phyloP scores from a whole-genome alignment of 1,140 invertebrate species.

The Aphaenogaster ashmeadi region DNA sequence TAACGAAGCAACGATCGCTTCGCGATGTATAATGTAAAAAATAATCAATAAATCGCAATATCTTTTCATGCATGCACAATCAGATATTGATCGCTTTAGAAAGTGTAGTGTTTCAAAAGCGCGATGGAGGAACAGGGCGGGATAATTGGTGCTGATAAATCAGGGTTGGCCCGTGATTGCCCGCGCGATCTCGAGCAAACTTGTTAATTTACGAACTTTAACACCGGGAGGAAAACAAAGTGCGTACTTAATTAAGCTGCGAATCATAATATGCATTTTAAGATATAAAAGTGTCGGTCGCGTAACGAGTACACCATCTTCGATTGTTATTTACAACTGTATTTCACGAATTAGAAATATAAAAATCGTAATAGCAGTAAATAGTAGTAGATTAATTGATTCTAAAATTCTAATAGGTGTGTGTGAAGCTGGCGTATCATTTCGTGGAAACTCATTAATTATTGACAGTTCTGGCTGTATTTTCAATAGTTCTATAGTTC shows the following conservation, averaged over 20 bases:
- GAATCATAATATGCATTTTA: not conserved
- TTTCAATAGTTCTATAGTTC: too few relatives aligned
- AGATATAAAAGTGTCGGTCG: not conserved
- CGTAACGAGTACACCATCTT: not conserved
- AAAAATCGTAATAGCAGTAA: not conserved
- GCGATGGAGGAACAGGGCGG: slow-evolving; percentile 17
- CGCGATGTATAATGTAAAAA: not conserved
- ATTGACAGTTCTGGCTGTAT: too few relatives aligned
- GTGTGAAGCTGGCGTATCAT: too few relatives aligned
- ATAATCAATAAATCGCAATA: slow-evolving; percentile 52
- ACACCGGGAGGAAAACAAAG: slow-evolving; percentile 11
- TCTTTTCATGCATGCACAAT: not conserved
- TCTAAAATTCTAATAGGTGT: too few relatives aligned
- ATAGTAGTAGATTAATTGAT: not conserved
- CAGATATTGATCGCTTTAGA: slow-evolving; percentile 64
- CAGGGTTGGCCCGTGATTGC: slow-evolving; percentile 34
- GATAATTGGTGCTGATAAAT: slow-evolving; percentile 72
- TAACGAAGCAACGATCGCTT: slow-evolving; percentile 47
- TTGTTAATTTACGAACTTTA: slow-evolving; percentile 71
- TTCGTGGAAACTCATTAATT: too few relatives aligned
- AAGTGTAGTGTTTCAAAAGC: slow-evolving; percentile 39
- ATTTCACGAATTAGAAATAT: not conserved
- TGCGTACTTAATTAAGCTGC: slow-evolving; percentile 31
- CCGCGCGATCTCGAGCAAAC: slow-evolving; percentile 41
- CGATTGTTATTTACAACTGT: not conserved